phyloP scores from a whole-genome alignment of 2,113 vertebrate species.

The Bucco capensis region DNA sequence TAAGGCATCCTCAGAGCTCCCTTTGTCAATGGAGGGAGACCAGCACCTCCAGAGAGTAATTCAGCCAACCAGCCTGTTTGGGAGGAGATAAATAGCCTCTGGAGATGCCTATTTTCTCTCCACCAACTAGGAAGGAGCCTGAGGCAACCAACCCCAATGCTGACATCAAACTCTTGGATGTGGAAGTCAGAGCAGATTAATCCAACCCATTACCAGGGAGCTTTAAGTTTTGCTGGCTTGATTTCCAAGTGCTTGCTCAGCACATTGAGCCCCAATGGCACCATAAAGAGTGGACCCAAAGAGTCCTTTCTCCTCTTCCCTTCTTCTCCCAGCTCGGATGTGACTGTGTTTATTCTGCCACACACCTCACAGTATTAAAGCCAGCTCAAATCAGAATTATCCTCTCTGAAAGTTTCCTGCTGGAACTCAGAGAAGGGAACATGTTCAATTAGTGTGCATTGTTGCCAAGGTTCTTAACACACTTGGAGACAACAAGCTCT shows the following conservation, averaged over 20 bases:
- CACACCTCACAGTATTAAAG: not conserved
- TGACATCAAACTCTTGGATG: slow-evolving; percentile 11
- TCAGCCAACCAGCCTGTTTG: not conserved
- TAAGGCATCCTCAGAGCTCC: not conserved
- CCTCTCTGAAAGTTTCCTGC: not conserved
- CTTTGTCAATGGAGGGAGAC: not conserved
- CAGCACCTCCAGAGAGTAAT: not conserved
- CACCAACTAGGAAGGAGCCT: not conserved
- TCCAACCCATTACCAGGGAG: not conserved
- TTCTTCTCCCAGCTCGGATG: not conserved
- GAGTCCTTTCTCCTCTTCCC: not conserved
- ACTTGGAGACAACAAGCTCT: not conserved
- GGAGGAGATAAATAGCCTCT: slow-evolving; percentile 19
- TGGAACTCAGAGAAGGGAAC: not conserved
- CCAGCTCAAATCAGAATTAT: not conserved
- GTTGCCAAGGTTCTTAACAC: not conserved
- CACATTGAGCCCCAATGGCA: not conserved
- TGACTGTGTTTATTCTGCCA: not conserved
- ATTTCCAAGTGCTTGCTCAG: slow-evolving; percentile 44
- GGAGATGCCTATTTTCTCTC: slow-evolving; percentile 35
- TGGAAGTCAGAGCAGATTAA: slow-evolving; percentile 20
- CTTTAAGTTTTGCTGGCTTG: not conserved
- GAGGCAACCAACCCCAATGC: not conserved
- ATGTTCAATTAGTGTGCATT: not conserved
- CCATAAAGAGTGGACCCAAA: not conserved